Evolutionary conservation across 2,888 invertebrate species (phyloP).

Genomic region (Meliscaeva auricollis): DNA sequence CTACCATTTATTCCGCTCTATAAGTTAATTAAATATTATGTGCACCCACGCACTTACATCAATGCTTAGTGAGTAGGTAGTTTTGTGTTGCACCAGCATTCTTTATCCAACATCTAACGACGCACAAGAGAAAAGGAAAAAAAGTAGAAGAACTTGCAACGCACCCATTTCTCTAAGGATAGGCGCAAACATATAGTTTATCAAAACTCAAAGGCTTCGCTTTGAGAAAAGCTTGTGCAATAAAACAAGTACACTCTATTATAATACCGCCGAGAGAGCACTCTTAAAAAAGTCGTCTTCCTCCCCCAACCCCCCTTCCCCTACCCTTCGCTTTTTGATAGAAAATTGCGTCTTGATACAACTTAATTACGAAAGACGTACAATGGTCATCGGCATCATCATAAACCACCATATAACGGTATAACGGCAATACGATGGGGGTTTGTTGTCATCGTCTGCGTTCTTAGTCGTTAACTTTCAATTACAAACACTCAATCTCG

Average conservation of each 20-base stretch:
- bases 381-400: constrained; percentile 35
- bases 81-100: constrained; percentile 20
- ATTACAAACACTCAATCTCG: constrained; percentile 72
- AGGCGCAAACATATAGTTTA: constrained; percentile 36
- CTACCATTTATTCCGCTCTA: constrained; percentile 66
- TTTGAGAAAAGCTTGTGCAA: constrained; percentile 4
- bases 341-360: constrained; percentile 49
- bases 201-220: constrained; percentile 53
- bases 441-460: constrained; percentile 38
- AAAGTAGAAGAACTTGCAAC: constrained; percentile 7
- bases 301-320: background rate
- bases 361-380: constrained; percentile 68
- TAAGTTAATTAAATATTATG: constrained; percentile 62
- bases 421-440: background rate
- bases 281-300: constrained; percentile 10
- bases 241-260: no score
- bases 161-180: constrained; percentile 32
- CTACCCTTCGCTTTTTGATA: background rate
- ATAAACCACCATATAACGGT: background rate
- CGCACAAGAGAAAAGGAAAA: background rate
- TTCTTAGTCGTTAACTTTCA: constrained; percentile 70
- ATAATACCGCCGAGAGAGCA: no score
- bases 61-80: constrained; percentile 46
- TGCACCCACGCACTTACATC: constrained; percentile 55
- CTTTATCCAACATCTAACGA: constrained; percentile 35